Evolutionary conservation across 2,113 vertebrate species (phyloP), one percentile per base, ranked within the genome.

Genomic region (Mixornis gularis): DNA sequence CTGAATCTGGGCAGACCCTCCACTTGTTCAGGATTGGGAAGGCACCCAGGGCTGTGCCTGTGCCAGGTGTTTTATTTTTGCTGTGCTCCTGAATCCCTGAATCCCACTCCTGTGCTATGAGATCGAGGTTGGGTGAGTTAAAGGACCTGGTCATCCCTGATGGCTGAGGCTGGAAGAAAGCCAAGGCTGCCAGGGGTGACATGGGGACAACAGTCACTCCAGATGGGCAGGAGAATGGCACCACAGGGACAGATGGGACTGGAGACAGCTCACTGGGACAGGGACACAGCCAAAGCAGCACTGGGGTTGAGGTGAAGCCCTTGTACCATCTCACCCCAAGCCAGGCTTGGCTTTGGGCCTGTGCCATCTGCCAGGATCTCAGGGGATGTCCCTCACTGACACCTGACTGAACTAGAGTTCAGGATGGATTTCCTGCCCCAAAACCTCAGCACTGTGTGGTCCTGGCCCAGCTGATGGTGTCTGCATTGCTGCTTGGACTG

Each of bases 251-350:
- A 30, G 24, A 41, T 0, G 0, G 71, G 21, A 51, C 32, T 11
- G 6, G 15, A 18, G 17, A 48, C 41, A 27, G 62, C 27, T 27
- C 17, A 1, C 18, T 1, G 9, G 26, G 36, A 26, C 25, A 26
- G 69, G 36, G 17, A 26, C 32, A 2, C 0, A 0, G 63, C 59
- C 3, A 0, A 46, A 41, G 58, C 48, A 40, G 36, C 0, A 0
- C 5, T 14, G 41, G 38, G 26, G 9, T 18, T 1, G 2, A 12
- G 13, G 4, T 3, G 55, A 46, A 86, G 16, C 55, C 34, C 11
- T 49, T 4, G 3, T 29, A 2, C 15, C n/a, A 1, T n/a, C 30
- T 21, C 25, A 4, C 19, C 2, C 12, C 1, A 3, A 53, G 52
- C 25, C 3, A 6, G 15, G 24, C 38, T 29, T 1, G 8, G 48